Base-by-base conservation (phyloP, 2,797 vertebrate species). In the Pangasius djambal region DNA sequence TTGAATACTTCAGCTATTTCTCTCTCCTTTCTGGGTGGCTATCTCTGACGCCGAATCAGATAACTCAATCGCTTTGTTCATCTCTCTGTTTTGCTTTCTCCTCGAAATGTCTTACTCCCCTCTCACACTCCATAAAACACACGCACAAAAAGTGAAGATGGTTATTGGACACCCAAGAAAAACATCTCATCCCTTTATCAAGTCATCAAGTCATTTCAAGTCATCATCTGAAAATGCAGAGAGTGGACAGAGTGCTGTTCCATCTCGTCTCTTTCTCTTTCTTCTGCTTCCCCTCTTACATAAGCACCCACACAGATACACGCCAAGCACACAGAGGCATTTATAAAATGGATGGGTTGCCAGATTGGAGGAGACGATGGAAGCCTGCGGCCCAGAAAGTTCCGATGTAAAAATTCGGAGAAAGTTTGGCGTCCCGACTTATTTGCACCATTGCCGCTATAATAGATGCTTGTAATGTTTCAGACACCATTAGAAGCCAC, bases 321-420 rank as follows among this genome's bases (percentile, higher is more conserved):
- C 40, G 69, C 87, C 63, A 72, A 25, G 84, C 44, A 69, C 88
- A 67, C 78, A 63, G 37, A 83, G 44, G 25, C 77, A 50, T 85
- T 52, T 83, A 31, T 72, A 69, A 83, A 86, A 90, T 40, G 61
- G 48, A 90, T 90, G 86, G 78, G 79, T 81, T 89, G 87, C 77
- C 89, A 90, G 90, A 91, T 90, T 90, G 89, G 84, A 91, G 74
- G 78, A 92, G 91, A 91, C 91, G 78, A 83, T 83, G 59, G 67
- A 91, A 89, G 82, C 67, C 85, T 83, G 79, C 69, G 77, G 89
- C 91, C 89, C 83, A 87, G 77, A 85, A 83, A 77, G 82, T 86
- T 89, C 89, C 77, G 84, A 89, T 81, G 87, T 86, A 87, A 87
- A 90, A 87, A 83, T 69, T 86, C 28, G 10, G 86, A 75, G 37